phyloP scores from a whole-genome alignment of 2,888 invertebrate species.

The Liodrosophila aerea region DNA sequence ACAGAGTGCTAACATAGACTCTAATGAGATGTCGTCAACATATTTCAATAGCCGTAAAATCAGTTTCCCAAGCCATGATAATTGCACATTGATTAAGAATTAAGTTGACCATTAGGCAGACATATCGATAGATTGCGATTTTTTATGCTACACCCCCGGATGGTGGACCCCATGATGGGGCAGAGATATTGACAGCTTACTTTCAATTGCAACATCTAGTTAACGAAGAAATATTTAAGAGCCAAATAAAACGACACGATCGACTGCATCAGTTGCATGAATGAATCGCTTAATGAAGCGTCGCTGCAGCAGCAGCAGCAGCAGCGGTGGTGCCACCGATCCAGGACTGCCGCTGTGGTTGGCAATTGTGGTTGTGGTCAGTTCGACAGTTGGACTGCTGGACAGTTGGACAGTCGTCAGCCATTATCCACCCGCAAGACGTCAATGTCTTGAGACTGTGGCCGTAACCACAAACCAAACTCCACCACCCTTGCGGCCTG shows the following conservation, averaged over 20 bases:
- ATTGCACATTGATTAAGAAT: slow-evolving; percentile 8
- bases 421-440: slow-evolving; percentile 70
- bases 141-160: not conserved
- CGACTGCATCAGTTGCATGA: slow-evolving; percentile 60
- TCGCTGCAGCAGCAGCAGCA: slow-evolving; percentile 26
- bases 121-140: not conserved
- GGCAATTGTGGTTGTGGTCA: slow-evolving; percentile 71
- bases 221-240: slow-evolving; percentile 70
- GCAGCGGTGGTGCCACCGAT: not conserved
- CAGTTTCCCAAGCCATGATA: not conserved
- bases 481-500: slow-evolving; percentile 1
- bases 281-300: slow-evolving; percentile 77
- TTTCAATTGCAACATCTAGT: slow-evolving; percentile 78
- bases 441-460: slow-evolving; percentile 40
- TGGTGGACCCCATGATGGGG: too few relatives aligned
- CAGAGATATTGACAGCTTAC: slow-evolving; percentile 68
- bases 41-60: too few relatives aligned
- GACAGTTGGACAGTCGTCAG: slow-evolving; percentile 22
- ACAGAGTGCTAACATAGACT: too few relatives aligned
- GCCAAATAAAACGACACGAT: slow-evolving; percentile 73
- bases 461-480: not conserved
- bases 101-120: not conserved
- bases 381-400: slow-evolving; percentile 37
- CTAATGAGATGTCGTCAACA: too few relatives aligned
- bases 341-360: not conserved